These are phyloP conservation scores for Pogonocherus hispidulus DNA, from an alignment of 2,888 invertebrate species.

Conservation along the genomic window DNA sequence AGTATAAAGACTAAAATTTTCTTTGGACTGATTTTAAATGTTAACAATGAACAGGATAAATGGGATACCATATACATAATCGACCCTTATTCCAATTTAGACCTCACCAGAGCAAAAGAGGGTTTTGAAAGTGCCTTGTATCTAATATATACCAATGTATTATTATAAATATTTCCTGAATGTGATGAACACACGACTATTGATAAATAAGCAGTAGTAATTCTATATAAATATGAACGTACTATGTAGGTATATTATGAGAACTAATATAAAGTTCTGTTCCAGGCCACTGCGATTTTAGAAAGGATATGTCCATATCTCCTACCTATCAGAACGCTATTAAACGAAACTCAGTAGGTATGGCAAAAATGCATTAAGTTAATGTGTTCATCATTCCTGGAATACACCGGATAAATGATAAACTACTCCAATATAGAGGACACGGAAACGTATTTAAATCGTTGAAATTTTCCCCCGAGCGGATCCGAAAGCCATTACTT, in stretches of 20 bases:
- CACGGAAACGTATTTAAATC: constrained; percentile 10
- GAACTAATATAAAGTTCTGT: not conserved
- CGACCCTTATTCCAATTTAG: too few relatives aligned
- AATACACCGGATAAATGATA: constrained; percentile 17
- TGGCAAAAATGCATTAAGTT: constrained; percentile 41
- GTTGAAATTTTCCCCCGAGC: constrained; percentile 3
- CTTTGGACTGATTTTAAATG: too few relatives aligned
- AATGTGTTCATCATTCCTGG: constrained; percentile 37
- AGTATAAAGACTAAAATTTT: too few relatives aligned
- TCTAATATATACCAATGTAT: too few relatives aligned
- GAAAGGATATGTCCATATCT: constrained; percentile 4
- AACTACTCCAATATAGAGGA: constrained; percentile 15
- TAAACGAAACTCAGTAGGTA: constrained; percentile 5
- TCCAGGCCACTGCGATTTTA: not conserved
- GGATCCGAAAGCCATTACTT: constrained; percentile 7
- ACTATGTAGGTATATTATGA: not conserved
- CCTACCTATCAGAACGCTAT: constrained; percentile 4
- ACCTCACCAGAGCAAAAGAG: too few relatives aligned
- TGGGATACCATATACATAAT: too few relatives aligned
- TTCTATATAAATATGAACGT: too few relatives aligned
- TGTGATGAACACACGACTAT: too few relatives aligned
- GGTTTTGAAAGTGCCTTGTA: too few relatives aligned
- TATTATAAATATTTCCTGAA: too few relatives aligned
- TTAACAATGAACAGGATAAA: too few relatives aligned
- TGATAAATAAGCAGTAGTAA: too few relatives aligned